Evolutionary conservation across 2,888 invertebrate genomes (phyloP).

Genomic region (Apamea crenata): DNA sequence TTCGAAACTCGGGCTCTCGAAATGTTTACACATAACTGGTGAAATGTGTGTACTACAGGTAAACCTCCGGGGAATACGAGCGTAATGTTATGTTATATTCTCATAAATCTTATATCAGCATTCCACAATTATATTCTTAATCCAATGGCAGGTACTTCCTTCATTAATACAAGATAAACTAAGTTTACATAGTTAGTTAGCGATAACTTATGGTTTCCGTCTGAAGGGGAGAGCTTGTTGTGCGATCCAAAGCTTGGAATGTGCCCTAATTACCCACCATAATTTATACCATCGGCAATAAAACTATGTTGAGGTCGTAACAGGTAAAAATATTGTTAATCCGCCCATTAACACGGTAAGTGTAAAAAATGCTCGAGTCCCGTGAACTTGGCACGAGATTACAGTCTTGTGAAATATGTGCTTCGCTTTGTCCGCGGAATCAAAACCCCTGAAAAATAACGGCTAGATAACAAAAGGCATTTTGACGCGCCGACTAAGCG

Average conservation of each 20-base stretch:
- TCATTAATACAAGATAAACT: conserved; percentile 32
- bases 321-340: conserved; percentile 61
- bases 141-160: conserved; percentile 14
- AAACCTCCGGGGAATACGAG: not conserved
- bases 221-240: conserved; percentile 45
- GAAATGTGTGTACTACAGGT: not conserved
- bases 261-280: conserved; percentile 49
- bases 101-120: not conserved
- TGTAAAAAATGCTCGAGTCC: conserved; percentile 81
- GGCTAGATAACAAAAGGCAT: conserved; percentile 86
- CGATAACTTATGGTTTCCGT: conserved; percentile 53
- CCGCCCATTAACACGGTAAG: conserved; percentile 67
- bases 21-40: not conserved
- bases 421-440: conserved; percentile 85
- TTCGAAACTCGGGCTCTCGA: not conserved
- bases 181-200: conserved; percentile 32
- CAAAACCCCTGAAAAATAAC: conserved; percentile 86
- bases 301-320: conserved; percentile 64
- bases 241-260: conserved; percentile 43
- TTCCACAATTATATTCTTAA: conserved; percentile 25
- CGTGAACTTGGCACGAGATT: conserved; percentile 85
- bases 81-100: not conserved
- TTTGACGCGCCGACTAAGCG: conserved; percentile 80
- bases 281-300: conserved; percentile 64
- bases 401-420: conserved; percentile 86